A percentile compares a stretch with the other conserved stretches of the same genome.
Evolutionary conservation across 2,113 vertebrate species (phyloP).

Genomic region (Urocitellus parryii): DNA sequence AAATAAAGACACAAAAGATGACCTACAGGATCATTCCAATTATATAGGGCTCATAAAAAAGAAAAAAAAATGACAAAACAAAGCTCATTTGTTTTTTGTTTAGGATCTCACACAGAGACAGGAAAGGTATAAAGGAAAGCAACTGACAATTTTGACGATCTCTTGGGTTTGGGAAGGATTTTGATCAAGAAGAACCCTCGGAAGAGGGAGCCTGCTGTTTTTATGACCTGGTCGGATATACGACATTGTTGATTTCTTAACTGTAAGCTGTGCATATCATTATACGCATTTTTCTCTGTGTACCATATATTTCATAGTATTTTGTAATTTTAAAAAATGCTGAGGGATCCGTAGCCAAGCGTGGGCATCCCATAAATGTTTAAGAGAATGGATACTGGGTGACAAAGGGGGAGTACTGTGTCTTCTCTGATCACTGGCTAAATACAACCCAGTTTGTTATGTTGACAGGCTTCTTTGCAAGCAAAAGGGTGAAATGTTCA

Average conservation of each 20-base stretch:
- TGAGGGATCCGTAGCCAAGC: neutral
- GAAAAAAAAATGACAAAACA: neutral
- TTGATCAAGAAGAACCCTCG: neutral
- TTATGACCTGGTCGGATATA: neutral
- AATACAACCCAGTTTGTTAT: neutral
- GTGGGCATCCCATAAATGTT: neutral
- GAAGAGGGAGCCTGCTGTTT: neutral
- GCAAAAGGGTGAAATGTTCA: constrained; percentile 55
- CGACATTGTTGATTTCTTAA: neutral
- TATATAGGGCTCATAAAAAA: neutral
- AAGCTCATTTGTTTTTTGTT: constrained; percentile 13
- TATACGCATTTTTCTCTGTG: neutral
- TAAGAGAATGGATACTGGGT: neutral
- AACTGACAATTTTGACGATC: neutral
- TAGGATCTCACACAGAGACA: neutral
- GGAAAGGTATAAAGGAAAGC: neutral
- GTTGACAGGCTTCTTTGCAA: constrained; percentile 58
- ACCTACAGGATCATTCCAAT: neutral
- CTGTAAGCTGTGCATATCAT: neutral
- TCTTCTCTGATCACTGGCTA: neutral
- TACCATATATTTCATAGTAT: neutral
- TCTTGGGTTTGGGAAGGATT: neutral
- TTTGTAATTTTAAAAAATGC: neutral
- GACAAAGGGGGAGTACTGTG: neutral
- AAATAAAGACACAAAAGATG: neutral